These are phyloP conservation scores for Mechanitis mazaeus DNA, from an alignment of 2,888 invertebrate genomes.

Conservation along the genomic window DNA sequence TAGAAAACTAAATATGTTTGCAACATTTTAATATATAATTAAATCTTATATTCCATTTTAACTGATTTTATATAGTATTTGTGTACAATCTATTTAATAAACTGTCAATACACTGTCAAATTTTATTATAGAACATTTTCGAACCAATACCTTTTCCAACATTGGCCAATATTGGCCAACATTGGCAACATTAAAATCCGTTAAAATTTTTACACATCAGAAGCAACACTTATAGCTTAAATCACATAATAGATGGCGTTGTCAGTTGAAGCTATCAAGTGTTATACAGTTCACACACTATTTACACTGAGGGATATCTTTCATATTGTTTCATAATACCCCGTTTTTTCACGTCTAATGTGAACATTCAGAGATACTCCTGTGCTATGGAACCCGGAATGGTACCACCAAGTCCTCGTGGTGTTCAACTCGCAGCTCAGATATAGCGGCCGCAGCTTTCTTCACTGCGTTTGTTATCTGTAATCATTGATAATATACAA, in stretches of 20 bases:
- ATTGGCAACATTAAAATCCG: too few species aligned
- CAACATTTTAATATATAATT: too few species aligned
- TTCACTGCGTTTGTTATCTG: slow-evolving; percentile 84
- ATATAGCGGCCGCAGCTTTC: slow-evolving; percentile 83
- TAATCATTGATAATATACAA: slow-evolving; percentile 15
- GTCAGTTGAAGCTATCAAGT: not conserved
- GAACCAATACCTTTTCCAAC: too few species aligned
- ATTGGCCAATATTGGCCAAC: too few species aligned
- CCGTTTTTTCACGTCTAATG: not conserved
- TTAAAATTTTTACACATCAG: not conserved
- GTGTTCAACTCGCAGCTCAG: slow-evolving; percentile 89
- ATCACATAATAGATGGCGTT: slow-evolving; percentile 2
- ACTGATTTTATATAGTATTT: too few species aligned
- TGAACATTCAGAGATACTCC: slow-evolving; percentile 21
- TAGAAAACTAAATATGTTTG: too few species aligned
- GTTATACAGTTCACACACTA: not conserved
- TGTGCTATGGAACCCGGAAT: slow-evolving; percentile 84
- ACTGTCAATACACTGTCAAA: too few species aligned
- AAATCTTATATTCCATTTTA: too few species aligned
- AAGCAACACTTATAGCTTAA: slow-evolving; percentile 5
- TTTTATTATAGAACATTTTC: too few species aligned
- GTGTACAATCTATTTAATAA: too few species aligned
- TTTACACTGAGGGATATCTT: not conserved
- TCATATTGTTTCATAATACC: too few species aligned
- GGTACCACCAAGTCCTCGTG: slow-evolving; percentile 94